Conservation (phyloP, 2,888 invertebrate species). For the Aproaerema taeniolella region DNA sequence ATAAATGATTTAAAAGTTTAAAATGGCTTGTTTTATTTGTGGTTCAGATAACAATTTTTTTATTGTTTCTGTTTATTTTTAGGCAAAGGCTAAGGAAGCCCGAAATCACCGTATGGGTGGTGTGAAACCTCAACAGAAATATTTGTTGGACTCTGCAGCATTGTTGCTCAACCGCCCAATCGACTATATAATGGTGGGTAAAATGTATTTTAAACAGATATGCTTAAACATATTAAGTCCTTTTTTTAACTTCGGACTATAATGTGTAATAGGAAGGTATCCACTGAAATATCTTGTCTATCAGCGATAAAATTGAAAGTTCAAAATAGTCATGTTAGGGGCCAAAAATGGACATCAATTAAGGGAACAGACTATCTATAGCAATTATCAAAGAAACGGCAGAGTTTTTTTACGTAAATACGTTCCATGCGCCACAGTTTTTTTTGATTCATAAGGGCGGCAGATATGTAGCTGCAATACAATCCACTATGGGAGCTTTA, state of each 20-base stretch:
- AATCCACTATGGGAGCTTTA: no score
- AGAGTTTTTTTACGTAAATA: no score
- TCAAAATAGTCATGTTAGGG: no score
- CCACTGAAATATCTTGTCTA: no score
- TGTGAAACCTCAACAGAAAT: slow-evolving; percentile 75
- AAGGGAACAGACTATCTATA: no score
- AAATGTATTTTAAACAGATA: not conserved
- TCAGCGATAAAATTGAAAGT: no score
- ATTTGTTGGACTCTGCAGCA: slow-evolving; percentile 82
- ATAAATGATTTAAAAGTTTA: slow-evolving; percentile 22
- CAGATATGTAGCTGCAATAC: no score
- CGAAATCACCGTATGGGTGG: slow-evolving; percentile 68
- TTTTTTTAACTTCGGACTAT: not conserved
- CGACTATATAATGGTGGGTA: slow-evolving; percentile 72
- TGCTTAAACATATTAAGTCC: not conserved
- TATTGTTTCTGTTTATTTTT: slow-evolving; percentile 30
- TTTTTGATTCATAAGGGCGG: no score
- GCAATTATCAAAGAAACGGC: no score
- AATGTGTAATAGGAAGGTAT: no score
- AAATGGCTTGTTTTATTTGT: slow-evolving; percentile 32
- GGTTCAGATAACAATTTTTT: not conserved
- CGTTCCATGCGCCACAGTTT: no score
- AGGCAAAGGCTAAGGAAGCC: slow-evolving; percentile 80
- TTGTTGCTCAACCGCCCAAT: slow-evolving; percentile 70
- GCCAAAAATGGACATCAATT: no score